A percentile compares a stretch with the other conserved stretches of the same genome.
These are phyloP conservation scores for Agrypnia vestita DNA, from an alignment of 1,140 invertebrate species.

Conservation along the genomic window DNA sequence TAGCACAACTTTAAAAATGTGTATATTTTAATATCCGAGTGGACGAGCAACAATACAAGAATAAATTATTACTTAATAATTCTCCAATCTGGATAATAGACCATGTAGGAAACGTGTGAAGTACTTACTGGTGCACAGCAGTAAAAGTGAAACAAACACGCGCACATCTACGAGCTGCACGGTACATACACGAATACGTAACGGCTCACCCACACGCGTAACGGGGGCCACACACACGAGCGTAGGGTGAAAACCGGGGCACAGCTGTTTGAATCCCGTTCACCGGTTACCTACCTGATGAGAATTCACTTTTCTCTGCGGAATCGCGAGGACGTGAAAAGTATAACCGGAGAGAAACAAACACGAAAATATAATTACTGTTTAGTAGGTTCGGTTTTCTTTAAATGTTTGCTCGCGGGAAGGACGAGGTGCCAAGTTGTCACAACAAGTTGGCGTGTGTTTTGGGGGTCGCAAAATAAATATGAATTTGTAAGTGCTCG, in stretches of 20 bases:
- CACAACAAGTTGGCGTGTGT: not conserved
- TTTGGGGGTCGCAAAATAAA: not conserved
- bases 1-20: too few relatives aligned
- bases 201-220: not conserved
- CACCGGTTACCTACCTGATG: not conserved
- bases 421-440: not conserved
- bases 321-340: not conserved
- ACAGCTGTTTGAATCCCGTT: too few relatives aligned
- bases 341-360: not conserved
- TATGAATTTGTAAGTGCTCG: not conserved
- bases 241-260: too few relatives aligned
- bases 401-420: not conserved
- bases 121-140: too few relatives aligned
- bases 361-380: not conserved
- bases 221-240: slow-evolving; percentile 1
- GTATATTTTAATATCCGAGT: too few relatives aligned
- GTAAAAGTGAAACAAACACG: too few relatives aligned
- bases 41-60: too few relatives aligned
- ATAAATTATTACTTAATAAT: too few relatives aligned
- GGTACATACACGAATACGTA: too few relatives aligned
- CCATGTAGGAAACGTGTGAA: too few relatives aligned
- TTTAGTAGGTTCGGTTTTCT: not conserved
- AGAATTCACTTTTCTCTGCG: slow-evolving; percentile 4
- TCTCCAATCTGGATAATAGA: too few relatives aligned
- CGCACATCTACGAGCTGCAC: too few relatives aligned